These are phyloP conservation scores for Octodonta nipae DNA, from an alignment of 2,888 invertebrate genomes.

Conservation along the genomic window DNA sequence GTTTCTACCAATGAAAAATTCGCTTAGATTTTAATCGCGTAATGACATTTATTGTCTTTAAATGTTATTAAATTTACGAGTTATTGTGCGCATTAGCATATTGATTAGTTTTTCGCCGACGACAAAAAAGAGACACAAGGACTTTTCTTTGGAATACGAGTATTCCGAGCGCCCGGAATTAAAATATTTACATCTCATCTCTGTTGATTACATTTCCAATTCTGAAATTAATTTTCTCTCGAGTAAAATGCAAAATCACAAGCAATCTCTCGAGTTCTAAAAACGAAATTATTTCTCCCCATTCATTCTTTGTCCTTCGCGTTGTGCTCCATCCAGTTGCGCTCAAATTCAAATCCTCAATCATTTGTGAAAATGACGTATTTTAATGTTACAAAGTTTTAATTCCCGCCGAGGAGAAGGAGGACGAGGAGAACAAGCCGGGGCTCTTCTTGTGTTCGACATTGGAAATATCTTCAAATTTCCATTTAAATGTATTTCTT, in stretches of 20 bases:
- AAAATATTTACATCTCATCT: slow-evolving; percentile 34
- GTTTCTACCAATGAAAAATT: slow-evolving; percentile 9
- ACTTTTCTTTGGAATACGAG: slow-evolving; percentile 9
- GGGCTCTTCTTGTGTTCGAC: too few species aligned
- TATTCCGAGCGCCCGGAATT: slow-evolving; percentile 24
- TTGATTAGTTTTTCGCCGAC: slow-evolving; percentile 19
- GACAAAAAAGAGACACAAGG: slow-evolving; percentile 8
- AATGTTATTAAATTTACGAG: slow-evolving; percentile 24
- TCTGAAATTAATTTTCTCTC: slow-evolving; percentile 34
- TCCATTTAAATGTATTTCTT: slow-evolving; percentile 36
- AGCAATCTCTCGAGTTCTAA: slow-evolving; percentile 30
- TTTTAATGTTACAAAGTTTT: slow-evolving; percentile 36
- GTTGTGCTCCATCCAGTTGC: slow-evolving; percentile 12
- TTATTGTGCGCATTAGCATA: slow-evolving; percentile 23
- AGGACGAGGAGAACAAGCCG: too few species aligned
- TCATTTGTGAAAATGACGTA: slow-evolving; percentile 37
- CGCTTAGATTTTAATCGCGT: slow-evolving; percentile 16
- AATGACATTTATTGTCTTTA: slow-evolving; percentile 18
- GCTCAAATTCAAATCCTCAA: slow-evolving; percentile 33
- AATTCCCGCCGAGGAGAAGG: slow-evolving; percentile 26
- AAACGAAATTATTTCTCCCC: slow-evolving; percentile 33
- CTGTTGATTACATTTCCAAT: slow-evolving; percentile 34
- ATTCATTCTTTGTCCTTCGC: slow-evolving; percentile 28
- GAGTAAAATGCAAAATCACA: slow-evolving; percentile 33
- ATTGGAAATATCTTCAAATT: slow-evolving; percentile 34